Evolutionary conservation across 2,888 invertebrate species (phyloP).

Genomic region (Halocaridina rubra): DNA sequence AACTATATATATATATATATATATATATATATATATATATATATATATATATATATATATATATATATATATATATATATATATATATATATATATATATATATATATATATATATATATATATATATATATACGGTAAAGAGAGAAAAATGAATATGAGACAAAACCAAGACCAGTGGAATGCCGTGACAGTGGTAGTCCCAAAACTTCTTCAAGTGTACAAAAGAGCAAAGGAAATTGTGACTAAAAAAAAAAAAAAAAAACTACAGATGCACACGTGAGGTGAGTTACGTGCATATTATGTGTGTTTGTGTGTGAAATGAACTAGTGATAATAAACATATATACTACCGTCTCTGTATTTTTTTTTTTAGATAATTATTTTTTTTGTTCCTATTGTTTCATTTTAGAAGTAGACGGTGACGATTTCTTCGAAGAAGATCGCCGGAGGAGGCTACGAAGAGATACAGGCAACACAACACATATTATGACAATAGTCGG

Average conservation of each 20-base stretch:
- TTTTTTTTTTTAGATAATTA: background rate
- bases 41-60: too few relatives aligned
- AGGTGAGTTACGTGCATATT: background rate
- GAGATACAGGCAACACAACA: background rate
- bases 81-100: too few relatives aligned
- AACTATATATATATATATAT: too few relatives aligned
- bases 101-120: too few relatives aligned
- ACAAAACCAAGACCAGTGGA: too few relatives aligned
- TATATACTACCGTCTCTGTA: background rate
- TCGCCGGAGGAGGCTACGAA: slow-evolving; percentile 31
- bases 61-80: too few relatives aligned
- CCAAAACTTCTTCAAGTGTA: too few relatives aligned
- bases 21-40: too few relatives aligned
- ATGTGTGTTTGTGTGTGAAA: background rate
- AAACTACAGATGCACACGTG: background rate
- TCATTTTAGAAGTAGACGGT: slow-evolving; percentile 9
- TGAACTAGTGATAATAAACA: background rate
- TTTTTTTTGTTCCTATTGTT: background rate
- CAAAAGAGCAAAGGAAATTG: background rate
- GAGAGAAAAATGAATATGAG: too few relatives aligned
- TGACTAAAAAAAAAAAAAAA: background rate
- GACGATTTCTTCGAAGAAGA: slow-evolving; percentile 12
- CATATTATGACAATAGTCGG: background rate
- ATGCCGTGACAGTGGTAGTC: too few relatives aligned
- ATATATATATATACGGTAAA: too few relatives aligned